These are phyloP conservation scores for Cynopterus brachyotis DNA, from an alignment of 2,113 vertebrate species.

Conservation along the genomic window DNA sequence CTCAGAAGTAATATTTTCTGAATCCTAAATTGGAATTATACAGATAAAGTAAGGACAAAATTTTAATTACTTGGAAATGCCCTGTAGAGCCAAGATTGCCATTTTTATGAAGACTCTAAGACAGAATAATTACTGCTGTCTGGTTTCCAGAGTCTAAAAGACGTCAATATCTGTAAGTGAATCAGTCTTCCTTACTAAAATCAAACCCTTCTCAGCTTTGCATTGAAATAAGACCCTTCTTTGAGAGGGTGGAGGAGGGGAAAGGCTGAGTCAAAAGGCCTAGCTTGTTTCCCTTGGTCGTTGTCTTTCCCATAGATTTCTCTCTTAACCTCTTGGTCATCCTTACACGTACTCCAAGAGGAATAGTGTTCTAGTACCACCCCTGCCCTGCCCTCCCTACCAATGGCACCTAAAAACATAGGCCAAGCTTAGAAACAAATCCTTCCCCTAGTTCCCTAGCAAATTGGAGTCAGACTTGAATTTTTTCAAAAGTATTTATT, in stretches of 20 bases:
- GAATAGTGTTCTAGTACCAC: not conserved
- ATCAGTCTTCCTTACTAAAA: constrained; percentile 20
- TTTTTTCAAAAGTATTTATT: not conserved
- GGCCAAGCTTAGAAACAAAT: not conserved
- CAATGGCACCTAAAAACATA: not conserved
- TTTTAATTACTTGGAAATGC: constrained; percentile 48
- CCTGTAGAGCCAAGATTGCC: constrained; percentile 1
- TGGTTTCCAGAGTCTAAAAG: not conserved
- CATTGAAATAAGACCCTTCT: not conserved
- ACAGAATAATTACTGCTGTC: constrained; percentile 1
- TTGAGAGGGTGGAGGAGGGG: not conserved
- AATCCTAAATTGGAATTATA: not conserved
- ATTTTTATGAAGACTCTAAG: constrained; percentile 31
- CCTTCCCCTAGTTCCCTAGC: not conserved
- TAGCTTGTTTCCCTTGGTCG: not conserved
- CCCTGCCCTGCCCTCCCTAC: not conserved
- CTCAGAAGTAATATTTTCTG: constrained; percentile 2
- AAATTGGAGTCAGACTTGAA: not conserved
- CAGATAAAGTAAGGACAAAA: not conserved
- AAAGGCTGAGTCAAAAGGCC: not conserved
- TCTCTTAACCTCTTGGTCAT: not conserved
- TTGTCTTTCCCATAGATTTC: not conserved
- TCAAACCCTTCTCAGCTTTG: not conserved
- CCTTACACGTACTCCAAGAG: not conserved
- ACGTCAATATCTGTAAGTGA: not conserved